These are phyloP conservation scores for Gephyroberyx darwinii DNA, from an alignment of 2,797 vertebrate genomes.

Conservation along the genomic window DNA sequence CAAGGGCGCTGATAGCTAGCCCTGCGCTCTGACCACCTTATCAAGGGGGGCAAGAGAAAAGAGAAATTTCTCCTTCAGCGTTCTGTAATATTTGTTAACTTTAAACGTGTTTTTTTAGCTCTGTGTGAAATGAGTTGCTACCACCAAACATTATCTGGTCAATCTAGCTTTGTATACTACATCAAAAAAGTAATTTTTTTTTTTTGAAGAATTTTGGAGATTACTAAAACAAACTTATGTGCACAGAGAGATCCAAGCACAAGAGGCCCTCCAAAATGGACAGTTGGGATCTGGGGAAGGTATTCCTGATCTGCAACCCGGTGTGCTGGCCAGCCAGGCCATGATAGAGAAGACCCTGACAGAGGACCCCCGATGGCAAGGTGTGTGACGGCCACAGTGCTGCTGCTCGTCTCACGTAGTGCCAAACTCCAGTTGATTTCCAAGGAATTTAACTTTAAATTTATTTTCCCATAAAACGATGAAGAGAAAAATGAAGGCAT, in stretches of 20 bases:
- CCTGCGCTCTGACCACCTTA: no score
- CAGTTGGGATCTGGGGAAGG: constrained; percentile 87
- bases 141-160: no score
- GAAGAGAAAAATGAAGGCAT: neutral
- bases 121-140: no score
- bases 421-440: neutral
- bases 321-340: constrained; percentile 93
- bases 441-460: no score
- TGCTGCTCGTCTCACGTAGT: neutral
- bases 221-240: constrained; percentile 31
- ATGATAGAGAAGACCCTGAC: constrained; percentile 94
- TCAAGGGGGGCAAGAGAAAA: no score
- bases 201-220: neutral
- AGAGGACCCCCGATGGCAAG: constrained; percentile 95
- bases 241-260: constrained; percentile 92
- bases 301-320: constrained; percentile 89
- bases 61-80: no score
- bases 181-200: neutral
- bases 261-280: constrained; percentile 92
- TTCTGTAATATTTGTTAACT: no score
- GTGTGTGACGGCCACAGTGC: constrained; percentile 71
- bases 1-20: no score
- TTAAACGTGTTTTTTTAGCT: no score
- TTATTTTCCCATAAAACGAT: neutral
- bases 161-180: no score